Conservation (phyloP, 2,113 vertebrate genomes). For the Triplophysa tibetana region DNA sequence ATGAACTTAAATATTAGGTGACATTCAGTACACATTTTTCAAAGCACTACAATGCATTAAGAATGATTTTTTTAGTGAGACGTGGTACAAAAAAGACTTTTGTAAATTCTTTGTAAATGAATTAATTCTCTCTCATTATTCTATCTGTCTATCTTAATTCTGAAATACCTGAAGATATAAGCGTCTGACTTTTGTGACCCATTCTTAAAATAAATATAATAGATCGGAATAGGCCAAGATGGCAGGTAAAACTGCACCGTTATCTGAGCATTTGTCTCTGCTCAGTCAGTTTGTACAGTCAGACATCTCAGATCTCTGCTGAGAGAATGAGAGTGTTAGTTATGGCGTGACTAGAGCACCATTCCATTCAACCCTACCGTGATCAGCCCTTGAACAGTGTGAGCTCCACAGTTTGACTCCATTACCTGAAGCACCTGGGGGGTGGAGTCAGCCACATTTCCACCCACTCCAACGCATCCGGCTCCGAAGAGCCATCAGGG, state of each 20-base stretch:
- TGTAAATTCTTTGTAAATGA: no score
- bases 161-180: no score
- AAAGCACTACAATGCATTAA: no score
- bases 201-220: background rate
- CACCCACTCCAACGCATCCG: background rate
- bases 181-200: no score
- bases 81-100: no score
- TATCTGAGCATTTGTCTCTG: background rate
- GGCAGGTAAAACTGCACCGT: background rate
- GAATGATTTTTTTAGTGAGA: no score
- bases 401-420: conserved; percentile 30
- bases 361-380: conserved; percentile 7
- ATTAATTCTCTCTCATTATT: no score
- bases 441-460: background rate
- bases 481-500: conserved; percentile 5
- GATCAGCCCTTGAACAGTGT: conserved; percentile 42
- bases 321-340: conserved; percentile 51
- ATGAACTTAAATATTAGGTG: background rate
- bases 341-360: conserved; percentile 15
- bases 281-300: conserved; percentile 38
- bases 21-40: no score
- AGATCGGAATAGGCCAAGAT: background rate
- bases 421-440: conserved; percentile 37
- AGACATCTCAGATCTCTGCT: conserved; percentile 27
- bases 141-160: no score